Evolutionary conservation across 2,797 vertebrate genomes (phyloP).

Genomic region (Halcyon leucocephala): DNA sequence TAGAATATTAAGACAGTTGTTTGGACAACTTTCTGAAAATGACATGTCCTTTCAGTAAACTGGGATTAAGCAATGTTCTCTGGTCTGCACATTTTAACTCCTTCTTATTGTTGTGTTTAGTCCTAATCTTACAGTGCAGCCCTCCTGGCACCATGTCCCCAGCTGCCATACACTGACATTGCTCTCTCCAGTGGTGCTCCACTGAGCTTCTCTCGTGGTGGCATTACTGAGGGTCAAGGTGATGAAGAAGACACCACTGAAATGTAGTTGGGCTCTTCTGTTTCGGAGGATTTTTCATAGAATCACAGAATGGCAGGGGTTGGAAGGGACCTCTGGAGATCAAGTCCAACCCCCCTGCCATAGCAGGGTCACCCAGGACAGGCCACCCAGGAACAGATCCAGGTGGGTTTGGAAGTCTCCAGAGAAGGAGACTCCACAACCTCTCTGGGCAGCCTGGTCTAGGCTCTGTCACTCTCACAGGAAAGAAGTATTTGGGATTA

Average conservation of each 20-base stretch:
- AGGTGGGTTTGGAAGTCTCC: too few species aligned
- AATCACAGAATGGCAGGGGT: too few species aligned
- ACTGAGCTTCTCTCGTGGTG: neutral
- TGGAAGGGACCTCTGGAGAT: too few species aligned
- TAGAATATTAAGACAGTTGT: conserved; percentile 67
- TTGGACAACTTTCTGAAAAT: conserved; percentile 66
- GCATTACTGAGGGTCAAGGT: neutral
- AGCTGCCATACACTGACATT: neutral
- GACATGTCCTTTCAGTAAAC: conserved; percentile 42
- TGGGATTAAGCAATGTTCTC: conserved; percentile 30
- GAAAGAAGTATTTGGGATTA: neutral
- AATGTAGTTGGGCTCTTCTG: neutral
- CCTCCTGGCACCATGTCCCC: neutral
- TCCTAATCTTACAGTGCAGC: neutral
- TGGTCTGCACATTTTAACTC: conserved; percentile 55
- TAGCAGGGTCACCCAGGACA: too few species aligned
- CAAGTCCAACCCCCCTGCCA: too few species aligned
- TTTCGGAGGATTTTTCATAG: neutral
- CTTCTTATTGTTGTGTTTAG: conserved; percentile 1
- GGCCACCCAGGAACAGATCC: too few species aligned
- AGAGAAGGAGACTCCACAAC: too few species aligned
- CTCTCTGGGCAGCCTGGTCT: too few species aligned
- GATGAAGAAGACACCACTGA: neutral
- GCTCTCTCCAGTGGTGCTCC: neutral
- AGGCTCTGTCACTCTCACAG: too few species aligned